Percentiles rank a stretch among this genome's conserved stretches.
Conservation (phyloP, 2,888 invertebrate species). For the Drosophila pseudotakahashii region DNA sequence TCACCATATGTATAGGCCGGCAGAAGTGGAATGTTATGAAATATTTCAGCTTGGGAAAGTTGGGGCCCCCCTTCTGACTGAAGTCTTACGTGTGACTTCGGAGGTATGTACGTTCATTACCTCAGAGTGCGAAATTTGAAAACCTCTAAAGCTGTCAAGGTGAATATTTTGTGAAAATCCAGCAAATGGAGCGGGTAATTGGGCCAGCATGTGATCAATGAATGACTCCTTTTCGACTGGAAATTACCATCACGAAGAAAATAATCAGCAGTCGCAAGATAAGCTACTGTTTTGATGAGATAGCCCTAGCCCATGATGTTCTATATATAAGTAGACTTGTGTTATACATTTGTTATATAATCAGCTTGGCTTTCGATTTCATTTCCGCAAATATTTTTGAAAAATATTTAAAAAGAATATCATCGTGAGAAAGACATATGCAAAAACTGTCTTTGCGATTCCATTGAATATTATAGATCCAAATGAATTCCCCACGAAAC, state of each 20-base stretch:
- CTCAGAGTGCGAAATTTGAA: constrained; percentile 33
- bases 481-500: neutral
- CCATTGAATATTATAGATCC: neutral
- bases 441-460: neutral
- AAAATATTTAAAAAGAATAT: too few species aligned
- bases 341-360: neutral
- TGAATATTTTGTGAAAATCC: constrained; percentile 32
- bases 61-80: constrained; percentile 10
- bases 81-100: constrained; percentile 46
- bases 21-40: constrained; percentile 54
- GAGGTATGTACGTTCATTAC: constrained; percentile 15
- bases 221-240: constrained; percentile 3
- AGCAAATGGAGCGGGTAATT: constrained; percentile 26
- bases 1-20: constrained; percentile 8
- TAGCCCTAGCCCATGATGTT: constrained; percentile 1
- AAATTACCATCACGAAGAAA: constrained; percentile 4
- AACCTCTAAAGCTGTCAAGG: constrained; percentile 26
- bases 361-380: neutral
- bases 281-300: constrained; percentile 19
- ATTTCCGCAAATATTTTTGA: neutral
- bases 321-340: neutral
- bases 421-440: too few species aligned
- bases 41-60: constrained; percentile 41
- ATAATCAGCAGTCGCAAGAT: constrained; percentile 19
- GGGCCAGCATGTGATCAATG: constrained; percentile 38